Conservation (phyloP, 2,888 invertebrate genomes). For the Microctonus hyperodae region DNA sequence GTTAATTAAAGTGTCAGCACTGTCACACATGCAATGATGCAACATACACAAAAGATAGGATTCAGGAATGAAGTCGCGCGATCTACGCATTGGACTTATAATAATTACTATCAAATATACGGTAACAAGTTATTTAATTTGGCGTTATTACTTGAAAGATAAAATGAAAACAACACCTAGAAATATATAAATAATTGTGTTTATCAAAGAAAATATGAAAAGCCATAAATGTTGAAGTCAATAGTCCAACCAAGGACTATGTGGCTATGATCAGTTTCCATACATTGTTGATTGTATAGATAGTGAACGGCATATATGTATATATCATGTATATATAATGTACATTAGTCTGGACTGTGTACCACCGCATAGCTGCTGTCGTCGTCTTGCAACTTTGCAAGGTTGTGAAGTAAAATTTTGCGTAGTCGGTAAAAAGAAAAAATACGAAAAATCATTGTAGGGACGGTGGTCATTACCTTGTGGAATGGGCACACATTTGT, state of each 20-base stretch:
- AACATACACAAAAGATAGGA: conserved; percentile 21
- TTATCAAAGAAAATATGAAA: not conserved
- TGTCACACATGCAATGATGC: not conserved
- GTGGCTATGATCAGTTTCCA: not conserved
- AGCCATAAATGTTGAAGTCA: not conserved
- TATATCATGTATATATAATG: too few relatives aligned
- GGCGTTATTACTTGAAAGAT: conserved; percentile 43
- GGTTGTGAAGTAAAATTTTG: not conserved
- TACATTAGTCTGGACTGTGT: not conserved
- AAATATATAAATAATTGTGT: not conserved
- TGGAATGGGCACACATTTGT: not conserved
- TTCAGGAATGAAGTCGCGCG: conserved; percentile 45
- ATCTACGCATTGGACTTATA: conserved; percentile 46
- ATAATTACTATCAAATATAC: conserved; percentile 54
- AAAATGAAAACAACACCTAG: conserved; percentile 17
- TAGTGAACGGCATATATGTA: too few relatives aligned
- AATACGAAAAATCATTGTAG: not conserved
- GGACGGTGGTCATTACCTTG: not conserved
- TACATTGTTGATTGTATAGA: too few relatives aligned
- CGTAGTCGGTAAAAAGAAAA: not conserved
- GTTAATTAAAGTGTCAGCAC: too few relatives aligned
- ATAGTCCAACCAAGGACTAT: not conserved
- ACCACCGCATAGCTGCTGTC: not conserved
- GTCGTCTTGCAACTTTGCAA: too few relatives aligned
- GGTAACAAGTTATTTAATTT: conserved; percentile 46